Evolutionary conservation across 1,140 invertebrate species (phyloP).

Genomic region (Drosophila lacteicornis): DNA sequence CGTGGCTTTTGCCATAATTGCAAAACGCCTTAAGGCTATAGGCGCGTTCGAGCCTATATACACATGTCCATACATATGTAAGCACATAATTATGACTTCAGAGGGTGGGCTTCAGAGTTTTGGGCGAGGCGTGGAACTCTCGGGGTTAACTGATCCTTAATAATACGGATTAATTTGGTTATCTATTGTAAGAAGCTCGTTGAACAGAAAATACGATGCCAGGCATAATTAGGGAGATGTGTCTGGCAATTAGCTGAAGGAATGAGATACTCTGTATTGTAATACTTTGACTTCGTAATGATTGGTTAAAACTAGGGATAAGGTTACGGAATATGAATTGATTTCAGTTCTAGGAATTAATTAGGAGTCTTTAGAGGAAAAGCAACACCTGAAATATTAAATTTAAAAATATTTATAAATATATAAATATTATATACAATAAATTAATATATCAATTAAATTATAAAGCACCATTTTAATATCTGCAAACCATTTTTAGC

Average conservation of each 20-base stretch:
- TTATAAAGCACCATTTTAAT: no score
- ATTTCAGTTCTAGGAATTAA: no score
- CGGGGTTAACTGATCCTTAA: constrained; percentile 3
- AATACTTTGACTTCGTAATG: not conserved
- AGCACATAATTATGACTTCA: constrained; percentile 20
- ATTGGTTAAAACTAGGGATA: not conserved
- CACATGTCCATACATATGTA: constrained; percentile 18
- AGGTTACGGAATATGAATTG: not conserved
- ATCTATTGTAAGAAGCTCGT: constrained; percentile 4
- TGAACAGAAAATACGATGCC: not conserved
- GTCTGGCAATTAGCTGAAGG: not conserved
- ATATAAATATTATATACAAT: not conserved
- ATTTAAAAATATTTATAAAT: no score
- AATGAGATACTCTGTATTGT: no score
- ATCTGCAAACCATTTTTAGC: no score
- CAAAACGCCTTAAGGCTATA: constrained; percentile 55
- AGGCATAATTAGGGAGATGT: constrained; percentile 11
- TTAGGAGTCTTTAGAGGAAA: not conserved
- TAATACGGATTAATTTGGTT: constrained; percentile 19
- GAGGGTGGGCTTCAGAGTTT: constrained; percentile 18
- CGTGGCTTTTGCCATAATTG: constrained; percentile 61
- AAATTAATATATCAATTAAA: not conserved
- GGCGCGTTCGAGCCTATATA: constrained; percentile 22
- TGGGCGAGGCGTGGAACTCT: not conserved
- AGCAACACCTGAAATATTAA: not conserved